Evolutionary conservation across 2,797 vertebrate genomes (phyloP), one percentile per base, ranked within the genome.

Genomic region (Anabacerthia variegaticeps): DNA sequence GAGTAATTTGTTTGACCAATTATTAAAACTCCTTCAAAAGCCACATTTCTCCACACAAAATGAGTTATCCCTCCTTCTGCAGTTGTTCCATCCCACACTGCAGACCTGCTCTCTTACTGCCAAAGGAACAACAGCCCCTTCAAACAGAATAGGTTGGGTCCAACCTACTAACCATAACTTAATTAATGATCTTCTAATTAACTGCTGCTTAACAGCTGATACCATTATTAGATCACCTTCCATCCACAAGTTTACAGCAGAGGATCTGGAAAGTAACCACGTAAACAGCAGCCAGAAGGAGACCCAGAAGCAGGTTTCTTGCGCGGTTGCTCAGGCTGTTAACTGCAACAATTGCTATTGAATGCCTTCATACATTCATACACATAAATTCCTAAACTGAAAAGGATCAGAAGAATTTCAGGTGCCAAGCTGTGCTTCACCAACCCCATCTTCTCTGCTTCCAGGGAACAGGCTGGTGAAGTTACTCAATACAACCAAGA

Each of bases 61-160:
- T 0, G 2, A 79, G 20, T 15, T 62, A 32, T 30, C 62, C 23
- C 87, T 59, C 48, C n/a, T 37, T 0, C 18, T 8, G 49, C 0
- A 0, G 56, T 20, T 10, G 22, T 6, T 44, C n/a, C 2, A 6
- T 4, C 28, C 23, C 59, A 27, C n/a, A 6, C 6, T 2, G 9
- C 46, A 51, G 67, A 22, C 36, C 43, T 0, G 5, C 13, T 34
- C 28, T 32, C 44, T 32, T 16, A 14, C n/a, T 37, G 36, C 18
- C 23, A 37, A 63, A 43, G 39, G 7, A 82, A 71, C 30, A 62
- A 44, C 4, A 71, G 22, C 7, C 21, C 24, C 68, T 71, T 82
- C 63, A 66, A 58, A 76, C 24, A 72, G 34, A 78, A 69, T 0
- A 82, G 51, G 16, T 3, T 69, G 37, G 37, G 65, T 68, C 32